These are phyloP conservation scores for Myripristis murdjan DNA, from an alignment of 2,797 vertebrate genomes.

Conservation along the genomic window DNA sequence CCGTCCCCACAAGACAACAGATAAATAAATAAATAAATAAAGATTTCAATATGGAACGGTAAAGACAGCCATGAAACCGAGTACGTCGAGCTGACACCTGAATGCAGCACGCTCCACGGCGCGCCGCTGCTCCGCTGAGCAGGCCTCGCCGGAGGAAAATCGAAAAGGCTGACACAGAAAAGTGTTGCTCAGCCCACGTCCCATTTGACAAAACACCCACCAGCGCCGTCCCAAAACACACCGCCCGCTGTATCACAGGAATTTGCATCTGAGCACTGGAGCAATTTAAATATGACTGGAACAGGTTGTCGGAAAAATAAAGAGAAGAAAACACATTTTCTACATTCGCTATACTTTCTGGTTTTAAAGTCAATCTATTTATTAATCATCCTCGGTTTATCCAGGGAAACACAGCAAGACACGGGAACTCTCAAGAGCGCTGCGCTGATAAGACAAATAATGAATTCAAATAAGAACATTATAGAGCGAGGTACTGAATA, in stretches of 20 bases:
- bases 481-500: too few species aligned
- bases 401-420: neutral
- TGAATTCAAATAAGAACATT: too few species aligned
- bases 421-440: neutral
- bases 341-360: neutral
- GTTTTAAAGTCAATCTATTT: neutral
- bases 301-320: neutral
- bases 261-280: neutral
- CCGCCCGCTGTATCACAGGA: neutral
- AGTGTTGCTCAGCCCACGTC: neutral
- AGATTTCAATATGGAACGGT: slow-evolving; percentile 2
- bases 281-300: neutral
- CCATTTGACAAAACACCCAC: neutral
- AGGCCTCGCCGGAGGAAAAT: slow-evolving; percentile 9
- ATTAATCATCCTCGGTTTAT: neutral
- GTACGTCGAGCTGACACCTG: slow-evolving; percentile 17
- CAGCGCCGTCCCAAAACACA: neutral
- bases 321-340: neutral
- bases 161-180: slow-evolving; percentile 5
- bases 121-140: slow-evolving; percentile 8
- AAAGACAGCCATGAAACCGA: slow-evolving; percentile 15
- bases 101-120: slow-evolving; percentile 13
- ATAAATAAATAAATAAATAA: neutral
- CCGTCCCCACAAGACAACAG: neutral
- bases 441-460: too few species aligned